These are phyloP conservation scores for Lithobates sylvaticus DNA, from an alignment of 2,797 vertebrate species.

Conservation along the genomic window DNA sequence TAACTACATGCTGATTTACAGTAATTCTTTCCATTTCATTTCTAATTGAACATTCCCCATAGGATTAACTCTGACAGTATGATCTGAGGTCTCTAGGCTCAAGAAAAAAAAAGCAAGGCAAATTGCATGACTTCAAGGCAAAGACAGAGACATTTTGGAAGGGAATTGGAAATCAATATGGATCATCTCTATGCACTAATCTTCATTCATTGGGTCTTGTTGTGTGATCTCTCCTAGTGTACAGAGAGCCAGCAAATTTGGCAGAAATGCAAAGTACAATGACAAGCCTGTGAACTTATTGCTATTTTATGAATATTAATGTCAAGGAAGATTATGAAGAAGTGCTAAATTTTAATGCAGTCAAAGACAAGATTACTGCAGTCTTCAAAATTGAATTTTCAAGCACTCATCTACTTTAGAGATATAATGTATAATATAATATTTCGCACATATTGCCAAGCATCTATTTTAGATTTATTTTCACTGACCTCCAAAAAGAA, in stretches of 20 bases:
- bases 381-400: conserved; percentile 62
- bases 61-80: conserved; percentile 69
- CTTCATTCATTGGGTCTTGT: conserved; percentile 73
- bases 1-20: conserved; percentile 72
- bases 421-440: conserved; percentile 52
- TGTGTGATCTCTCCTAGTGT: conserved; percentile 69
- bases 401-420: conserved; percentile 45
- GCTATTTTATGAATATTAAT: conserved; percentile 66
- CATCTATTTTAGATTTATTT: conserved; percentile 56
- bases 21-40: conserved; percentile 72
- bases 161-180: conserved; percentile 79
- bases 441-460: conserved; percentile 57
- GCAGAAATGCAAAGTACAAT: conserved; percentile 57
- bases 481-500: conserved; percentile 16
- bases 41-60: conserved; percentile 76
- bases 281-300: conserved; percentile 59
- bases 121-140: conserved; percentile 70
- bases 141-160: conserved; percentile 74
- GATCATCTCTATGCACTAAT: conserved; percentile 69
- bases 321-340: conserved; percentile 64
- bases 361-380: conserved; percentile 59
- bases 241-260: conserved; percentile 66
- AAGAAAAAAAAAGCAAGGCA: conserved; percentile 71
- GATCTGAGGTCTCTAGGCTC: conserved; percentile 68
- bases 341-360: conserved; percentile 65